A percentile compares a stretch with the other conserved stretches of the same genome.
Conservation (phyloP, 2,797 vertebrate species). For the Sebastolobus altivelis region DNA sequence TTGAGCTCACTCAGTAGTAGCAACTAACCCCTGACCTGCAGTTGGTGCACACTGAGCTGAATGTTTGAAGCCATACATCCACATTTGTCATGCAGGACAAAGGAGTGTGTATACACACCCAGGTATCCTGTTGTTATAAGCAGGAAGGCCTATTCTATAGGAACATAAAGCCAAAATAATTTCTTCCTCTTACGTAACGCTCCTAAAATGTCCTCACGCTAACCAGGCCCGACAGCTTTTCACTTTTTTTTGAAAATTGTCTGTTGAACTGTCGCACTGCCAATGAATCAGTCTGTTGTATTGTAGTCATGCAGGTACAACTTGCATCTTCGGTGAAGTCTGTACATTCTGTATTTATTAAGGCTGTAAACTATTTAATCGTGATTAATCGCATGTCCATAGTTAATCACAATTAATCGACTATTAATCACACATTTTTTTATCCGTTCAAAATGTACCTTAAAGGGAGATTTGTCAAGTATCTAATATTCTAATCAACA, state of each 20-base stretch:
- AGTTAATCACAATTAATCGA: too few species aligned
- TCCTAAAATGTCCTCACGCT: conserved; percentile 18
- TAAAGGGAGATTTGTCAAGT: too few species aligned
- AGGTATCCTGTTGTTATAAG: conserved; percentile 69
- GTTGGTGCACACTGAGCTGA: conserved; percentile 13
- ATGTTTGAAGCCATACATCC: conserved; percentile 32
- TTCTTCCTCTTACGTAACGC: conserved; percentile 47
- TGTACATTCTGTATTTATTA: background rate
- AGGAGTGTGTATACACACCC: conserved; percentile 52
- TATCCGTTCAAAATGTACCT: too few species aligned
- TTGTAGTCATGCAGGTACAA: background rate
- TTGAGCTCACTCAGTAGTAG: background rate
- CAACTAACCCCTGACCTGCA: conserved; percentile 9
- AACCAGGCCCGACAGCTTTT: background rate
- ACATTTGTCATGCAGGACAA: conserved; percentile 49
- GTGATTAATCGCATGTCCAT: too few species aligned
- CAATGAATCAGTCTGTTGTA: background rate
- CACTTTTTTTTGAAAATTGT: background rate
- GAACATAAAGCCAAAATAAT: conserved; percentile 40
- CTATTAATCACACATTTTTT: too few species aligned
- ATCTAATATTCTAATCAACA: too few species aligned
- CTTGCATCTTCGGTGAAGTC: background rate
- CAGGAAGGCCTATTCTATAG: conserved; percentile 57
- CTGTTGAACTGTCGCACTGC: background rate
- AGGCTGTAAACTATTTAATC: too few species aligned